Evolutionary conservation across 2,888 invertebrate species (phyloP), one percentile per base, ranked within the genome.

Genomic region (Gnatocerus cornutus): DNA sequence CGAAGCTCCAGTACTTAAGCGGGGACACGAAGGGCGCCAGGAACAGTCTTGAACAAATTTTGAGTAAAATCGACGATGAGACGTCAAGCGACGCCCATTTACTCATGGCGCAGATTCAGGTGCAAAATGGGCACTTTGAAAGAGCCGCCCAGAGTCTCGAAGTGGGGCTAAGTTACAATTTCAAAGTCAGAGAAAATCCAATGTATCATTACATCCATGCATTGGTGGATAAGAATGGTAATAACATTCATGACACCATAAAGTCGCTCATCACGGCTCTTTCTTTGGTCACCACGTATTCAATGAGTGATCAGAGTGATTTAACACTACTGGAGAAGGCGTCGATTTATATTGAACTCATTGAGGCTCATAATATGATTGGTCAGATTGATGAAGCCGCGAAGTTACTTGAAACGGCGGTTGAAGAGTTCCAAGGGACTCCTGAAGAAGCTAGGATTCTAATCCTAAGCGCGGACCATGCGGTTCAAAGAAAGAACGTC

Each of bases 111-210:
- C 93, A 95, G 84, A 93, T 97, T 59, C 91, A 93, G 74, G 88
- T 96, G 4, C 90, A 90, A 67, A 90, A 91, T 78, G 88, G 89
- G 39, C 87, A 89, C 48, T 94, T 89, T 77, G 89, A 92, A 12
- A 89, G 92, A 80, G 98, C 98, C 0, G 89, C 93, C 8, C 95
- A 96, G 82, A 92, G 92, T 63, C 86, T 99, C 48, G 98, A 98
- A 85, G 90, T 94, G 73, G 96, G 95, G 65, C 86, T 98, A 9
- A 97, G 97, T 80, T 93, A 94, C 80, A 95, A 98, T 84, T 98
- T 99, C 81, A 92, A 94, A 85, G 92, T 98, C 0, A 87, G 97
- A 73, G 97, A 98, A 69, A 93, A 94, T 84, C 95, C 97, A 0
- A 87, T 96, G 82, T 99, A 96, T 81, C 95, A 97, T 85, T 89